Conservation (phyloP, 53 echinoderm and acorn worm genomes). For the Holothuria leucospilota region DNA sequence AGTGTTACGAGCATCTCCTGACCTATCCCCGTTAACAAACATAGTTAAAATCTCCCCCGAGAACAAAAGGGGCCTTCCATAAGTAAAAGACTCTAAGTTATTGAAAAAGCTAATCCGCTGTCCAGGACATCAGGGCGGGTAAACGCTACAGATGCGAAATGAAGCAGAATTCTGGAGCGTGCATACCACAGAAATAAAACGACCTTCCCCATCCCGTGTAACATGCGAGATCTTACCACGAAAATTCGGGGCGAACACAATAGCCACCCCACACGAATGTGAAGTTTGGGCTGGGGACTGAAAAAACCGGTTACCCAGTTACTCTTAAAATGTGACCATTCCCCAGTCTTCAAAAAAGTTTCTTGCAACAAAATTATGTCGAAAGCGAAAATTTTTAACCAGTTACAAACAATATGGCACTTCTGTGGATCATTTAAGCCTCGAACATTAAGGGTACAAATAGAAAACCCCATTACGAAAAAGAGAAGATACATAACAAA, state of each 20-base stretch:
- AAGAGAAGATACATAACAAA: no score
- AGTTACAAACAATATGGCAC: no score
- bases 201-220: no score
- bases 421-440: no score
- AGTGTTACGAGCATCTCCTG: neutral
- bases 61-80: neutral
- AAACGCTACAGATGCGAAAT: no score
- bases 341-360: neutral
- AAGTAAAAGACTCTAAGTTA: neutral
- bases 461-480: no score
- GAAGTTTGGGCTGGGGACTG: neutral
- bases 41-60: neutral
- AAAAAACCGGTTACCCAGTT: neutral
- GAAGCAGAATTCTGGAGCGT: neutral
- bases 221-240: no score
- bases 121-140: no score
- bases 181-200: conserved; percentile 9
- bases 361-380: conserved; percentile 5
- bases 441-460: no score
- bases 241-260: no score
- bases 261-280: conserved; percentile 12
- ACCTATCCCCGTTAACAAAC: neutral
- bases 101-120: no score
- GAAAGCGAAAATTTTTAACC: neutral
- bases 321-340: neutral